phyloP scores from a whole-genome alignment of 2,797 vertebrate genomes.

The Hyperoplus immaculatus region DNA sequence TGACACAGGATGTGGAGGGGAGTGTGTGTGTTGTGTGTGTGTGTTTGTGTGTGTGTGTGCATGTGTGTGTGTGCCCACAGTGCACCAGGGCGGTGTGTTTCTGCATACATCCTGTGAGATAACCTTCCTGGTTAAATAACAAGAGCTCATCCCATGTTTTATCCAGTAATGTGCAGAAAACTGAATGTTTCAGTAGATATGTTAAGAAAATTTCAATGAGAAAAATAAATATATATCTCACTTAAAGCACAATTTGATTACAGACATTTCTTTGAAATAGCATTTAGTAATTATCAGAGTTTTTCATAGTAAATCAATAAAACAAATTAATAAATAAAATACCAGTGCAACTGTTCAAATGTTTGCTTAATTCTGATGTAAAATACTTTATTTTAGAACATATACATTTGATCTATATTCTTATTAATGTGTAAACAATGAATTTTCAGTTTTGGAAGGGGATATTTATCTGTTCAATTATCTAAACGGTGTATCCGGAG shows the following conservation, averaged over 20 bases:
- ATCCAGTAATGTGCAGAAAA: conserved; percentile 10
- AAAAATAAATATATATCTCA: neutral
- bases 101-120: conserved; percentile 64
- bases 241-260: too few relatives aligned
- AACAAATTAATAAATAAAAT: neutral
- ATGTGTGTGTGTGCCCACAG: conserved; percentile 27
- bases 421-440: neutral
- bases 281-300: neutral
- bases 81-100: conserved; percentile 38
- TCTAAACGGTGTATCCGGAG: neutral
- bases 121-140: conserved; percentile 58
- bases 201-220: neutral
- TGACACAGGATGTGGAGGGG: conserved; percentile 70
- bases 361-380: neutral
- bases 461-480: neutral
- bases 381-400: neutral
- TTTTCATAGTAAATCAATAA: neutral
- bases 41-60: conserved; percentile 10
- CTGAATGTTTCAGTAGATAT: neutral
- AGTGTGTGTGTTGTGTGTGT: conserved; percentile 31
- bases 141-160: conserved; percentile 26
- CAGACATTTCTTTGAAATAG: neutral
- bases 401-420: neutral
- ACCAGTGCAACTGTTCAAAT: neutral
- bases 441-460: neutral